phyloP scores from a whole-genome alignment of 2,888 invertebrate genomes.

The Lepidocyrtinus sp. region DNA sequence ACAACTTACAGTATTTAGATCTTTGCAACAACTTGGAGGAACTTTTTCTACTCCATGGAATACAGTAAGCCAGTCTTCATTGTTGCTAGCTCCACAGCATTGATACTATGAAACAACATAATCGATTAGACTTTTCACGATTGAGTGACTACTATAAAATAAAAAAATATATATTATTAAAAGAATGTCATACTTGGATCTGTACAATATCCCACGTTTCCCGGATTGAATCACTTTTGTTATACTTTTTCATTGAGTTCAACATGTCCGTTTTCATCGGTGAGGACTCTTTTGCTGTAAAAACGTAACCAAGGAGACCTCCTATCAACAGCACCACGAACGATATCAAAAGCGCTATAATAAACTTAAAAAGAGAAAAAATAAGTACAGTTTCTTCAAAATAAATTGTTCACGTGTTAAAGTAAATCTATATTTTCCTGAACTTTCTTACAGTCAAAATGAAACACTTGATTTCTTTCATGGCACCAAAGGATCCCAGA shows the following conservation, averaged over 20 bases:
- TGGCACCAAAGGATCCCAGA: constrained; percentile 94
- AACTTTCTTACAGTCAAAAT: constrained; percentile 83
- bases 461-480: constrained; percentile 94
- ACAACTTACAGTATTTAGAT: constrained; percentile 56
- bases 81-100: constrained; percentile 87
- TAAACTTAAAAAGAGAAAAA: constrained; percentile 79
- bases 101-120: constrained; percentile 76
- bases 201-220: constrained; percentile 93
- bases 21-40: constrained; percentile 70
- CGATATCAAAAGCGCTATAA: constrained; percentile 88
- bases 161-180: background rate
- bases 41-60: constrained; percentile 63
- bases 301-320: constrained; percentile 91
- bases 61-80: constrained; percentile 80
- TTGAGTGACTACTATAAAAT: background rate
- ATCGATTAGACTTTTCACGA: background rate
- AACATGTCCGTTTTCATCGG: constrained; percentile 86
- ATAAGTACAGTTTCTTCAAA: too few species aligned
- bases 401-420: background rate
- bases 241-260: constrained; percentile 83
- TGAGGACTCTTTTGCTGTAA: constrained; percentile 85
- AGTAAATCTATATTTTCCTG: background rate
- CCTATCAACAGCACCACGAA: constrained; percentile 93
- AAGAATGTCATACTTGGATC: constrained; percentile 77
- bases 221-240: constrained; percentile 80